Evolutionary conservation across 2,888 invertebrate species (phyloP).

Genomic region (Calameuta pallipes): DNA sequence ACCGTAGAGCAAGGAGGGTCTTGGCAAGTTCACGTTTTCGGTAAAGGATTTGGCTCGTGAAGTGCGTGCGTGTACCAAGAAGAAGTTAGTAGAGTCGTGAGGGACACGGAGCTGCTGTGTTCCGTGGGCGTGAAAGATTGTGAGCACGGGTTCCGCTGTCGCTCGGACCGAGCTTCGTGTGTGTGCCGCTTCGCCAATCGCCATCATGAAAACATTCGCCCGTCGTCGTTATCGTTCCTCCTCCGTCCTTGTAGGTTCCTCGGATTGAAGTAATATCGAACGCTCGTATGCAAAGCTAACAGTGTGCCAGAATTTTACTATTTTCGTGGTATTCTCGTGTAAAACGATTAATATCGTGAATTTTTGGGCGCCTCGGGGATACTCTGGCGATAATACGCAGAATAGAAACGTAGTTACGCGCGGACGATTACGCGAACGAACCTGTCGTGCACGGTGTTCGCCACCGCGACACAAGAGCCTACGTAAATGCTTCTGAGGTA

Average conservation of each 20-base stretch:
- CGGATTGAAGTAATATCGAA: conserved; percentile 40
- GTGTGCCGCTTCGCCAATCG: conserved; percentile 35
- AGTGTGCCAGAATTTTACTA: conserved; percentile 15
- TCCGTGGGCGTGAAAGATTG: not conserved
- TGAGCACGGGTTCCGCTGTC: not conserved
- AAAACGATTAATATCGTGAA: not conserved
- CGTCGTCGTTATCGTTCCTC: conserved; percentile 44
- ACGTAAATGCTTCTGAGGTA: conserved; percentile 57
- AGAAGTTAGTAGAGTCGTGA: not conserved
- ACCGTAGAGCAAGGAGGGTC: not conserved
- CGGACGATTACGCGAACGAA: not conserved
- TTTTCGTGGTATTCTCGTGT: not conserved
- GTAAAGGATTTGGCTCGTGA: not conserved
- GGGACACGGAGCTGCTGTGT: not conserved
- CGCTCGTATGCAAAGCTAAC: conserved; percentile 27
- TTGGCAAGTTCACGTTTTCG: conserved; percentile 1
- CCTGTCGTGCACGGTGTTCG: conserved; percentile 3
- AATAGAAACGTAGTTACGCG: conserved; percentile 5
- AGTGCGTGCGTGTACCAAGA: not conserved
- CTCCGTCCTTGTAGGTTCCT: conserved; percentile 50
- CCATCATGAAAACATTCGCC: conserved; percentile 59
- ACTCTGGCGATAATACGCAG: not conserved
- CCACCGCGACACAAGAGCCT: conserved; percentile 25
- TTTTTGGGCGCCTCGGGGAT: conserved; percentile 3
- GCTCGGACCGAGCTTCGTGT: not conserved